Evolutionary conservation across 2,888 invertebrate genomes (phyloP).

Genomic region (Drepana falcataria): DNA sequence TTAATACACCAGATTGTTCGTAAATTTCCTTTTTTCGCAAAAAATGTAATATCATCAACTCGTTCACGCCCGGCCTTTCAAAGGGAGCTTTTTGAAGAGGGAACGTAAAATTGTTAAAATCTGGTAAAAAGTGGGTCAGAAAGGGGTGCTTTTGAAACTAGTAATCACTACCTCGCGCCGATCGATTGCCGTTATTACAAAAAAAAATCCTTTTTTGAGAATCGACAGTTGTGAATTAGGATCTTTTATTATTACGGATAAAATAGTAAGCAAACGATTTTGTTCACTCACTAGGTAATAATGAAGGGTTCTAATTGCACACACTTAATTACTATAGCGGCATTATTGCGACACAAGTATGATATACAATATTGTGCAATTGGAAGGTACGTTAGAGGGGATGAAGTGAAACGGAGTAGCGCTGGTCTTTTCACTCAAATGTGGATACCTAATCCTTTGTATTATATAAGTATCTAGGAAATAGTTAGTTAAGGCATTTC

Average conservation of each 20-base stretch:
- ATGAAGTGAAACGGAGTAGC: no score
- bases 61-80: conserved; percentile 78
- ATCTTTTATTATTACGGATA: conserved; percentile 50
- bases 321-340: conserved; percentile 6
- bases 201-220: conserved; percentile 54
- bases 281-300: conserved; percentile 28
- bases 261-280: conserved; percentile 46
- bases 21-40: conserved; percentile 68
- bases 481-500: no score
- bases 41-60: conserved; percentile 79
- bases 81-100: conserved; percentile 72
- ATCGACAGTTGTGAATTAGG: conserved; percentile 63
- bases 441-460: no score
- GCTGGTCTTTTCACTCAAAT: no score
- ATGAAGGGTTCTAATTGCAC: conserved; percentile 30
- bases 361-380: conserved; percentile 7
- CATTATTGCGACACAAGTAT: conserved; percentile 5
- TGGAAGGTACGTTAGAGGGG: background rate
- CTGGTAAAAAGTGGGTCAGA: conserved; percentile 78
- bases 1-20: conserved; percentile 77
- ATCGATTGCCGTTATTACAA: conserved; percentile 76
- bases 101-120: conserved; percentile 71
- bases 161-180: conserved; percentile 73
- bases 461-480: no score
- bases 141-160: conserved; percentile 76